phyloP scores from a whole-genome alignment of 1,140 invertebrate species.

The Ridgeia piscesae region DNA sequence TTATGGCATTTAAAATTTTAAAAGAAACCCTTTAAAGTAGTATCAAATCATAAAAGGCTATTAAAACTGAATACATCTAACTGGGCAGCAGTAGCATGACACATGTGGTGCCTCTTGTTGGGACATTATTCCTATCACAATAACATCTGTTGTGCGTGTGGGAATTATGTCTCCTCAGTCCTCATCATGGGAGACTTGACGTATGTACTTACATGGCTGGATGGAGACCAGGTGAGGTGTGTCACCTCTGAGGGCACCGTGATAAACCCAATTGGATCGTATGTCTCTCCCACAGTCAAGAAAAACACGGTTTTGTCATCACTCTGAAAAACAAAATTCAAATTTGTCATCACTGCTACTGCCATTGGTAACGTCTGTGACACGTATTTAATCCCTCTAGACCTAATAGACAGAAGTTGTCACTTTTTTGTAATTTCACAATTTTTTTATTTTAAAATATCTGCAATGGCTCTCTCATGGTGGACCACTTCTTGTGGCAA shows the following conservation, averaged over 20 bases:
- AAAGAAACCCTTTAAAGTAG: too few species aligned
- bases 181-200: background rate
- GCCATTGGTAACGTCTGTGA: background rate
- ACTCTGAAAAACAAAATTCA: slow-evolving; percentile 40
- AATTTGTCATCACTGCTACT: background rate
- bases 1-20: too few species aligned
- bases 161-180: background rate
- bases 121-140: background rate
- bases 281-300: slow-evolving; percentile 42
- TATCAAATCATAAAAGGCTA: background rate
- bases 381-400: too few species aligned
- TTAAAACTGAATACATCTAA: background rate
- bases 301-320: slow-evolving; percentile 56
- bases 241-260: slow-evolving; percentile 45
- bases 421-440: too few species aligned
- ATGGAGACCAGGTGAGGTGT: slow-evolving; percentile 54
- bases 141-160: background rate
- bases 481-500: too few species aligned
- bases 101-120: background rate
- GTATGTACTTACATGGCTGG: slow-evolving; percentile 48
- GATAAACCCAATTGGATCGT: slow-evolving; percentile 56
- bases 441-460: too few species aligned
- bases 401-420: too few species aligned
- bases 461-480: too few species aligned
- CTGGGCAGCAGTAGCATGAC: background rate